A percentile compares a stretch with the other conserved stretches of the same genome.
phyloP scores from a whole-genome alignment of 2,797 vertebrate species.

The Sphenopsis melanotis region DNA sequence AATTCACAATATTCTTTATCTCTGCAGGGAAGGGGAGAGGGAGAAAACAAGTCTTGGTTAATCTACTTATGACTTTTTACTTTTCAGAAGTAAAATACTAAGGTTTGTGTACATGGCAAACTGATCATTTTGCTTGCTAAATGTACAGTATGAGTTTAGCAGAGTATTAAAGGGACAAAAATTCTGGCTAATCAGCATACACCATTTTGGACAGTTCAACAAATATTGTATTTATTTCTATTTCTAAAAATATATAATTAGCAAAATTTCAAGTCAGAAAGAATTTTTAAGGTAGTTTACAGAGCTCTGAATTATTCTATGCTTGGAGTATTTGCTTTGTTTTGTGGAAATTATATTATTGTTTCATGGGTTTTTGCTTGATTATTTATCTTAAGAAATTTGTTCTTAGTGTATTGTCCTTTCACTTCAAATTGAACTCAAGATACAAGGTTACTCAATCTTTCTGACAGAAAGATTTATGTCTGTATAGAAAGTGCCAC shows the following conservation, averaged over 20 bases:
- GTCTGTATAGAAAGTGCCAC: neutral
- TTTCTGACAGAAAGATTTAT: constrained; percentile 24
- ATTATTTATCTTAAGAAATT: neutral
- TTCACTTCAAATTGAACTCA: constrained; percentile 18
- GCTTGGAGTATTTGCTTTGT: neutral
- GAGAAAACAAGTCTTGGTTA: neutral
- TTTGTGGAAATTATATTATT: neutral
- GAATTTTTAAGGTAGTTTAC: neutral
- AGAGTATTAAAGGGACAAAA: neutral
- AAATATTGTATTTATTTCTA: neutral
- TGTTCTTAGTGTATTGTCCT: neutral
- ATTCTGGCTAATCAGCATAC: neutral
- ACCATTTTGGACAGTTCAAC: constrained; percentile 18
- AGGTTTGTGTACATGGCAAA: neutral
- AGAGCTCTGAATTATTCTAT: neutral
- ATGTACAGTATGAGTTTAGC: neutral
- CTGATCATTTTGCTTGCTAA: neutral
- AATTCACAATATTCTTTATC: neutral
- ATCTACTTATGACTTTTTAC: neutral
- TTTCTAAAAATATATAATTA: neutral
- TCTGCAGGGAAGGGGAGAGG: neutral
- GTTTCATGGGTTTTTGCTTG: neutral
- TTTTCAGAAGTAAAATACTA: neutral
- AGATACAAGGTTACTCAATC: neutral
- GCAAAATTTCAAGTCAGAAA: neutral